Base-by-base conservation (phyloP, 2,797 vertebrate species). In the Melanotaenia trifasciata region DNA sequence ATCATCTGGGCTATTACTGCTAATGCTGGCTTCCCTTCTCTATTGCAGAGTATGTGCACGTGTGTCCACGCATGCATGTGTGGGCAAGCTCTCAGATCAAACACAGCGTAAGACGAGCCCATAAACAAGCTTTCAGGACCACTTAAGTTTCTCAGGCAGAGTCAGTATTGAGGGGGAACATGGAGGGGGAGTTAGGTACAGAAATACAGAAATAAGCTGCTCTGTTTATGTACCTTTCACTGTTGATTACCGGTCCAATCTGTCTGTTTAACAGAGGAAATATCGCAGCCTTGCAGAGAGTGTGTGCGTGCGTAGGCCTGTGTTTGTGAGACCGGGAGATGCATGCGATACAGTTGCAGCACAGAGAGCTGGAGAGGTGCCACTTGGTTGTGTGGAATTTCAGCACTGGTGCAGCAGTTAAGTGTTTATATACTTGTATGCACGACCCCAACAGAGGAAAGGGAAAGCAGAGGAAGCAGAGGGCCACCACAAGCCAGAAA, bases 161-260 rank as follows among this genome's bases (percentile, higher is more conserved):
- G 72, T 80, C 59, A 22, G 86, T 87, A 90, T 91, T 87, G 20
- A 66, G 24, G 62, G 72, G 38, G 64, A 1, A 0, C 0, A 1
- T 1, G 3, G 70, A 83, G 80, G 80, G 85, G 79, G 78, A 58
- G 72, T 72, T 53, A 68, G 91, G 92, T 87, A 83, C 84, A 91
- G 88, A 93, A 94, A 51, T 22, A 51, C 47, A 22, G 47, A 51
- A 51, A 93, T 94, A 90, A 93, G 93, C 87, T 89, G 75, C 84
- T 62, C 73, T 96, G 96, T 96, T 96, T 97, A 97, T 95, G 94
- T 95, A 92, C 89, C 91, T 95, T 95, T 94, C 95, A 95, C 86
- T 95, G 94, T 89, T 93, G 94, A 96, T 97, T 96, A 96, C 90
- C 90, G 90, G 87, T 84, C 76, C 89, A 86, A 89, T 93, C 90